Conservation (phyloP, 2,797 vertebrate species). For the Buphagus erythrorhynchus region DNA sequence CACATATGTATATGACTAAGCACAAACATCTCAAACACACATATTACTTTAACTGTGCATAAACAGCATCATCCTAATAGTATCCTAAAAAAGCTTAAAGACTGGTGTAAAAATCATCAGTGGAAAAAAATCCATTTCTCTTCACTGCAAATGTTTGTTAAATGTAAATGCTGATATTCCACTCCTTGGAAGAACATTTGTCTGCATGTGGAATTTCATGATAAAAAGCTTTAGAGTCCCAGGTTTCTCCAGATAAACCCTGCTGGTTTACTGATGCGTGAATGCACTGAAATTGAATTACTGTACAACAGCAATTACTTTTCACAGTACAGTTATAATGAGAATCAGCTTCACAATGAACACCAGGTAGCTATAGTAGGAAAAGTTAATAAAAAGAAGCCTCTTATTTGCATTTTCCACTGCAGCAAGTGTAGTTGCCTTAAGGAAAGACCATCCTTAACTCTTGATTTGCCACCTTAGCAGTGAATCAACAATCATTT, state of each 20-base stretch:
- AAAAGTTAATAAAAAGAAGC: constrained; percentile 59
- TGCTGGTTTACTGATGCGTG: constrained; percentile 80
- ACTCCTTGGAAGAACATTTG: constrained; percentile 70
- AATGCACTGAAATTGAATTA: constrained; percentile 89
- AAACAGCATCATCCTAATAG: constrained; percentile 4
- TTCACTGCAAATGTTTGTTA: constrained; percentile 70
- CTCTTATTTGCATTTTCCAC: constrained; percentile 47
- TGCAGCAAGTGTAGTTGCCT: constrained; percentile 28
- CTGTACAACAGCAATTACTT: constrained; percentile 88
- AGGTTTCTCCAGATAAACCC: constrained; percentile 85
- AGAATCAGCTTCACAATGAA: constrained; percentile 73
- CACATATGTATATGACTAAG: background rate
- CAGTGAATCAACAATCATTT: constrained; percentile 24
- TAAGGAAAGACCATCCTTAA: constrained; percentile 53
- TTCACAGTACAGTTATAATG: constrained; percentile 79
- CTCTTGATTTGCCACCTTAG: constrained; percentile 51
- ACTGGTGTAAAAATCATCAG: constrained; percentile 48
- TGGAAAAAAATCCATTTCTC: constrained; percentile 53
- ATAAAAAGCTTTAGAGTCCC: constrained; percentile 87
- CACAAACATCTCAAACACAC: background rate
- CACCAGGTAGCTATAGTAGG: constrained; percentile 64
- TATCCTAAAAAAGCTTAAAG: constrained; percentile 17
- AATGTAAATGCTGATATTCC: constrained; percentile 77
- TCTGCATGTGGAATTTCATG: constrained; percentile 82
- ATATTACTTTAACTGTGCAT: background rate